Percentiles rank a stretch among this genome's conserved stretches.
phyloP scores from a whole-genome alignment of 2,113 vertebrate genomes.

The Ammodramus savannarum region DNA sequence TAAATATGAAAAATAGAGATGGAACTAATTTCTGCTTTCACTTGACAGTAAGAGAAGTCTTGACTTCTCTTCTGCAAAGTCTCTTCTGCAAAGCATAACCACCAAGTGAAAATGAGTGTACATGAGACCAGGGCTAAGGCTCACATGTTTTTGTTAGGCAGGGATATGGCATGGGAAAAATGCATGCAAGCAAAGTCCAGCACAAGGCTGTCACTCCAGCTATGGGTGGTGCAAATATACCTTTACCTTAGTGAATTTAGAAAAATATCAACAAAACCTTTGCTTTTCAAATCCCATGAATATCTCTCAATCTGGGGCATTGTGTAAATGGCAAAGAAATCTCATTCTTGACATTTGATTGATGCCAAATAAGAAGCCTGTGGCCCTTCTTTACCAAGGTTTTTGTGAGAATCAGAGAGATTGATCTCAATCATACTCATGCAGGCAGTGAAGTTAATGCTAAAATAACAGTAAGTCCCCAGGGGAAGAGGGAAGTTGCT shows the following conservation, averaged over 20 bases:
- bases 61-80: no score
- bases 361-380: background rate
- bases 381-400: background rate
- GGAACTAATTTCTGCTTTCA: background rate
- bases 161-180: background rate
- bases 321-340: background rate
- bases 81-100: no score
- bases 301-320: background rate
- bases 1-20: background rate
- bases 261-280: background rate
- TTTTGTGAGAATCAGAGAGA: background rate
- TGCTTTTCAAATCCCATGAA: background rate
- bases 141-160: background rate
- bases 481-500: background rate
- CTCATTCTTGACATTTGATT: background rate
- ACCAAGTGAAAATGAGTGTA: background rate
- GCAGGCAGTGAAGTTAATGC: background rate
- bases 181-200: background rate
- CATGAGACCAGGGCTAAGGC: background rate
- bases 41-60: background rate
- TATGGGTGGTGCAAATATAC: background rate
- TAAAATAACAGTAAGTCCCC: background rate
- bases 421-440: background rate
- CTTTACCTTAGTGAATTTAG: background rate
- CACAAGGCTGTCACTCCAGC: background rate